Base-by-base conservation (phyloP, 2,113 vertebrate genomes). In the Heliornis fulica region DNA sequence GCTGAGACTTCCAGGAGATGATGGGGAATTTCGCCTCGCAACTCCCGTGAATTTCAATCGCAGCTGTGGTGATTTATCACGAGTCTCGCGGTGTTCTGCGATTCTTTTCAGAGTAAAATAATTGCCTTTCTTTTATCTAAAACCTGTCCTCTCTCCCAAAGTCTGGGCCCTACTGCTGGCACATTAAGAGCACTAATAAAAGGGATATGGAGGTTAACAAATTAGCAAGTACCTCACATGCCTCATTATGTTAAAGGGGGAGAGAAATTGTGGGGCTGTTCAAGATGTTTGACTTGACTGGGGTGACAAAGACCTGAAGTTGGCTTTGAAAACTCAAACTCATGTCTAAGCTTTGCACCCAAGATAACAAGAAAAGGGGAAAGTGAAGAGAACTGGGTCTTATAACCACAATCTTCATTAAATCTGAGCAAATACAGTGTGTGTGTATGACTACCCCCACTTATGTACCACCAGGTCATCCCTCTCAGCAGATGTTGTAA, bases 91-190 rank as follows among this genome's bases (percentile, higher is more conserved):
- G 51, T 28, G 72, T 4, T 89, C 70, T 72, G 68, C 70, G 77
- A 81, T 94, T 70, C 93, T 75, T 74, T 87, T 46, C 89, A 51
- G 69, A 19, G 51, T 54, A 87, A 96, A 95, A 95, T 74, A 96
- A 96, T 53, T 4, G 4, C 80, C 40, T 50, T 74, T 46, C 89
- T 75, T 86, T 90, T 63, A 81, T 70, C 68, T 70, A 38, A 89
- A 59, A 31, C 7, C 54, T 66, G 54, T 46, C 54, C 87, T 29
- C 76, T 65, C 91, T 81, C 77, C 84, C 80, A 31, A 36, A 81
- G 51, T 36, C 81, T 68, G 34, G 28, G 25, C 56, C 78, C 74
- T 63, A 36, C 20, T 12, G 13, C 46, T 26, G 51, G 46, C 32
- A 71, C 40, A 28, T 57, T 56, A 79, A n/a, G 8, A 86, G n/a